Conservation (phyloP, 2,888 invertebrate species). For the Dynastes grantii region DNA sequence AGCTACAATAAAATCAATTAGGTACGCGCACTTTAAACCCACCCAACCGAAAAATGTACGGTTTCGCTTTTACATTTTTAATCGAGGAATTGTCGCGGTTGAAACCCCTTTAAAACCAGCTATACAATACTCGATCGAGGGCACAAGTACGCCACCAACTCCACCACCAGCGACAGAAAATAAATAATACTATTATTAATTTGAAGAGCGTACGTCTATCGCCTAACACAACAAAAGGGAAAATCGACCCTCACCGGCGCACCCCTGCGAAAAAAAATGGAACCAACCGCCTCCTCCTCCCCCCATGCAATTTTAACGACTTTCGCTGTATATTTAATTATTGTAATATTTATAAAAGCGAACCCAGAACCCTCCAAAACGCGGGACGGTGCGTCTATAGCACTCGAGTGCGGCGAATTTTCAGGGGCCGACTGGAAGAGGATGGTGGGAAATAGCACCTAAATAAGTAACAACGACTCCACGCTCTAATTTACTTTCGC, state of each 20-base stretch:
- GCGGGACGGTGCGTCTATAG: neutral
- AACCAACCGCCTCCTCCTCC: slow-evolving; percentile 59
- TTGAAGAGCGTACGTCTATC: slow-evolving; percentile 10
- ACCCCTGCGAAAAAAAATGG: slow-evolving; percentile 61
- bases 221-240: neutral
- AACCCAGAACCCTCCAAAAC: slow-evolving; percentile 54
- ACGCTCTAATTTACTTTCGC: slow-evolving; percentile 64
- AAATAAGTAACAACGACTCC: slow-evolving; percentile 64
- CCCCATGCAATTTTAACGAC: slow-evolving; percentile 67
- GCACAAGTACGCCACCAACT: slow-evolving; percentile 3
- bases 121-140: slow-evolving; percentile 15
- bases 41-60: neutral
- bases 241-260: slow-evolving; percentile 56
- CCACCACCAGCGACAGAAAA: neutral
- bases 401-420: too few relatives aligned
- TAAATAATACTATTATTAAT: slow-evolving; percentile 39
- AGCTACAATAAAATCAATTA: neutral
- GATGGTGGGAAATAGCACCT: slow-evolving; percentile 48
- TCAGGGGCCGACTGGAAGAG: slow-evolving; percentile 49
- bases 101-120: neutral
- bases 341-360: slow-evolving; percentile 70
- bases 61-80: slow-evolving; percentile 26
- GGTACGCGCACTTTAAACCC: neutral
- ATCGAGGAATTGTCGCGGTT: slow-evolving; percentile 29
- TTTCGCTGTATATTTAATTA: slow-evolving; percentile 70